Percentiles rank a stretch among this genome's conserved stretches.
These are phyloP conservation scores for Psilanteris sp. DNA, from an alignment of 1,140 invertebrate species.

Conservation along the genomic window DNA sequence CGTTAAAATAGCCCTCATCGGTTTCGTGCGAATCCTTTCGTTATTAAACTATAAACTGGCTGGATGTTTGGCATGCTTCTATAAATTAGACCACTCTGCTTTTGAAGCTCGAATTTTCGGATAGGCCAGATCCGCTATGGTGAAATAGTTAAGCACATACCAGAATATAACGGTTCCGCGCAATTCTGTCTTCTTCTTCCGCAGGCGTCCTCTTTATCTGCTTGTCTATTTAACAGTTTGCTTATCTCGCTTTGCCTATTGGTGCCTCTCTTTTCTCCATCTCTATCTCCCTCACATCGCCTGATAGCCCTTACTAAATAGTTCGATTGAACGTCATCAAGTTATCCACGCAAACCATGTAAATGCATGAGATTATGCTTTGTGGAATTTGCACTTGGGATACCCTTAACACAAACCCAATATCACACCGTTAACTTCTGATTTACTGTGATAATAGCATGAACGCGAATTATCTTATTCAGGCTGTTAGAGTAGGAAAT, in stretches of 20 bases:
- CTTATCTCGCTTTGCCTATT: constrained; percentile 2
- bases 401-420: constrained; percentile 49
- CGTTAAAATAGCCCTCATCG: constrained; percentile 64
- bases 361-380: constrained; percentile 68
- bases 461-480: constrained; percentile 57
- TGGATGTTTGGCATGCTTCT: constrained; percentile 70
- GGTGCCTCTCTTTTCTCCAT: constrained; percentile 8
- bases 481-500: constrained; percentile 13
- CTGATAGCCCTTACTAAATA: constrained; percentile 70
- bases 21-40: constrained; percentile 63
- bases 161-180: constrained; percentile 52
- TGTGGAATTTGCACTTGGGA: constrained; percentile 65
- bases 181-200: constrained; percentile 44
- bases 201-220: constrained; percentile 27
- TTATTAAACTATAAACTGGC: constrained; percentile 74
- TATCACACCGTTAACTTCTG: constrained; percentile 62
- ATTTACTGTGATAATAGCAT: constrained; percentile 64
- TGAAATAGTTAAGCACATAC: constrained; percentile 74
- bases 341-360: constrained; percentile 65
- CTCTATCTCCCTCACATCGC: constrained; percentile 9
- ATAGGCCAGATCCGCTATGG: constrained; percentile 64
- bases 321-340: constrained; percentile 68
- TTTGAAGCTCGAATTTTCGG: constrained; percentile 67
- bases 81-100: constrained; percentile 72
- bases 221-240: constrained; percentile 37